These are phyloP conservation scores for Melieria omissa DNA, from an alignment of 2,888 invertebrate genomes.

Conservation along the genomic window DNA sequence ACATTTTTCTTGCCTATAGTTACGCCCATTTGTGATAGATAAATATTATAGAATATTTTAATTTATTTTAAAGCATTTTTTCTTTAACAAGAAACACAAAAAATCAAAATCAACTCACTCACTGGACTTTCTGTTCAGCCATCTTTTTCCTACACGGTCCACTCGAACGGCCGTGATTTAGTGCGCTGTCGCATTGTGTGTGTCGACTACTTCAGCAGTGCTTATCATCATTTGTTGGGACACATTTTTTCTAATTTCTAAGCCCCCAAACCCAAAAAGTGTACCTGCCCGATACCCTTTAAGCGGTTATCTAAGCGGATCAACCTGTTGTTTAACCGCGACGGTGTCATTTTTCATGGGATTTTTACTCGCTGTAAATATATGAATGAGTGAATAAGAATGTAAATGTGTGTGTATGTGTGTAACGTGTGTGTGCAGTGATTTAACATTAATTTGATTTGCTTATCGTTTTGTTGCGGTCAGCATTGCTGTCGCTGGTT, in stretches of 20 bases:
- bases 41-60: too few relatives aligned
- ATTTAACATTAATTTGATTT: conserved; percentile 29
- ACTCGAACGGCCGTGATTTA: conserved; percentile 6
- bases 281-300: neutral
- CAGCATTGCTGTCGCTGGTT: neutral
- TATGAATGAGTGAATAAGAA: neutral
- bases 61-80: neutral
- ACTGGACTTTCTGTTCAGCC: neutral
- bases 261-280: neutral
- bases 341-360: conserved; percentile 31
- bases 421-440: neutral
- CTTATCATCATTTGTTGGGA: conserved; percentile 24
- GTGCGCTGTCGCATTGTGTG: conserved; percentile 23
- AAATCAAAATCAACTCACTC: neutral
- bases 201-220: conserved; percentile 47
- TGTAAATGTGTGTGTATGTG: neutral
- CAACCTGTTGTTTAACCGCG: conserved; percentile 15
- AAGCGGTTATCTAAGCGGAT: conserved; percentile 25
- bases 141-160: neutral
- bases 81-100: neutral
- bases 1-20: too few relatives aligned
- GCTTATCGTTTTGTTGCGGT: conserved; percentile 25
- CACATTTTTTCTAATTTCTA: conserved; percentile 20
- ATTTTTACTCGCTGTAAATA: conserved; percentile 22
- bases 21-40: too few relatives aligned